Conservation (phyloP, 2,888 invertebrate species). For the Netelia inedita region DNA sequence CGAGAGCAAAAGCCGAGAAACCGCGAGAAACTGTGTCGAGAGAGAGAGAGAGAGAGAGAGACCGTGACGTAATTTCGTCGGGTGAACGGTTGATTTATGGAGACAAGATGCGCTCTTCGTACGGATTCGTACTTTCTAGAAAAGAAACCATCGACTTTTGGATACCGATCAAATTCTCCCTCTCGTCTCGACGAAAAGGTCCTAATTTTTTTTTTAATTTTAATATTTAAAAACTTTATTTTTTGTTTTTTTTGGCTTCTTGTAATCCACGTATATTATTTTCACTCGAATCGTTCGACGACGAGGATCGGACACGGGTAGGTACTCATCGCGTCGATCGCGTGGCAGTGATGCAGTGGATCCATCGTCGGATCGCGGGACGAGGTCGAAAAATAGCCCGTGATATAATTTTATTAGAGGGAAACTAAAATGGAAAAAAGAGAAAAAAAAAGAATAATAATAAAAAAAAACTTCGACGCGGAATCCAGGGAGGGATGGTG, state of each 20-base stretch:
- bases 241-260: neutral
- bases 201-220: neutral
- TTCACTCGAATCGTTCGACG: constrained; percentile 55
- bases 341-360: constrained; percentile 51
- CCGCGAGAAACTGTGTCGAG: too few relatives aligned
- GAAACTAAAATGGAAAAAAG: neutral
- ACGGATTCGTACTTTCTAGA: neutral
- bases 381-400: constrained; percentile 60
- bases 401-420: neutral
- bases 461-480: constrained; percentile 51
- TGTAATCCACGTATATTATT: constrained; percentile 4
- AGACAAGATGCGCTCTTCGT: too few relatives aligned
- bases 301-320: constrained; percentile 27
- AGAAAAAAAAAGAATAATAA: constrained; percentile 48
- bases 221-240: constrained; percentile 3
- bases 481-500: constrained; percentile 28
- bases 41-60: too few relatives aligned
- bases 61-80: too few relatives aligned
- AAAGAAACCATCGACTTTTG: too few relatives aligned
- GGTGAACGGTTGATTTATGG: too few relatives aligned
- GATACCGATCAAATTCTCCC: too few relatives aligned
- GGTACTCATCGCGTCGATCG: constrained; percentile 49
- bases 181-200: too few relatives aligned
- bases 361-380: constrained; percentile 42
- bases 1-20: too few relatives aligned